Base-by-base conservation (phyloP, 2,797 vertebrate species). In the Sebastes aleutianus region DNA sequence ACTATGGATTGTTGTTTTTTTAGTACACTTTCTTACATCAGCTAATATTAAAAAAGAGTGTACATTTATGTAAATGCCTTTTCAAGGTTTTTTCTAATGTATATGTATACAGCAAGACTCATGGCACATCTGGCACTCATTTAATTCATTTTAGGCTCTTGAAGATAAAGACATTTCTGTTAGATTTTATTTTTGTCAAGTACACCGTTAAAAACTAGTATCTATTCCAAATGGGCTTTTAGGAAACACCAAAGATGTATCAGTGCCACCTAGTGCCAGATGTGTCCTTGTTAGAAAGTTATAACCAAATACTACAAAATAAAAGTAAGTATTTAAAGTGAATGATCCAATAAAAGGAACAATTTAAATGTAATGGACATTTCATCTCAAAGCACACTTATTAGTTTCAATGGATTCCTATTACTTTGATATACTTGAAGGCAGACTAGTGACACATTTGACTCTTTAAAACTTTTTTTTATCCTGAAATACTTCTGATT, bases 231-330 rank as follows among this genome's bases (percentile, higher is more conserved):
- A 47, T 16, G 3, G 3, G 31, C 8, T 64, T 74, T 74, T 50
- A 62, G 18, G 31, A 9, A 79, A 50, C 31, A 64, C n/a, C 12
- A 29, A 56, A 56, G 16, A 59, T 53, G 5, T 4, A 68, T 59
- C 24, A 61, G 39, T 26, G 8, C 76, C 82, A 80, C 54, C 72
- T 80, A 76, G 56, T 82, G 82, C 2, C 29, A 76, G 24, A 63
- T 10, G 74, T 31, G 18, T 62, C 34, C 11, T 31, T 18, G 7
- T 22, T 20, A 14, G 8, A 63, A 24, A 26, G 5, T 18, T 3
- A 29, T 16, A 2, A 50, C 16, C 16, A 43, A 72, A 32, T 59
- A 59, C 18, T 34, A 18, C 50, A 70, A 58, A 64, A 26, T 39
- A 47, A 53, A 39, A 22, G 3, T 14, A 31, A 50, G 50, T 53